Evolutionary conservation across 2,888 invertebrate genomes (phyloP).

Genomic region (Antheraea yamamai): DNA sequence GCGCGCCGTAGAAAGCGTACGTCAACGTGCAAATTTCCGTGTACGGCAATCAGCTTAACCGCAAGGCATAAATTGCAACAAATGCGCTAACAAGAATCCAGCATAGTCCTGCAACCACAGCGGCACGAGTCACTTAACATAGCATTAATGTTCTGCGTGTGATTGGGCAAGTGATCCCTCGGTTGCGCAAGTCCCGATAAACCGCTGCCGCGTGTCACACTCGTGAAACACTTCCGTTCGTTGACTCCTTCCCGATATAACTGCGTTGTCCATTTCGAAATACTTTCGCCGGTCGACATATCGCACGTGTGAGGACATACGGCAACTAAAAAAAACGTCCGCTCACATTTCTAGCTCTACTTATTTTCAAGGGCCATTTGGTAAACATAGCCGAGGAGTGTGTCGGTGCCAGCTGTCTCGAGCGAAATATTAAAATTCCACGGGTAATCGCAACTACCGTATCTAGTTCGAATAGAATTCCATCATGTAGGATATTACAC

Average conservation of each 20-base stretch:
- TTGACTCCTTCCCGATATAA: conserved; percentile 81
- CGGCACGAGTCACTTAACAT: conserved; percentile 49
- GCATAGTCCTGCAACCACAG: conserved; percentile 52
- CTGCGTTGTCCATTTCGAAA: conserved; percentile 71
- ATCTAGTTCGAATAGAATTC: conserved; percentile 39
- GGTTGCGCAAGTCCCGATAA: conserved; percentile 75
- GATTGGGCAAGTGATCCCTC: conserved; percentile 69
- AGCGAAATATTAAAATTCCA: conserved; percentile 43
- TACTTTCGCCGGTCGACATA: conserved; percentile 58
- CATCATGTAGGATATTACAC: conserved; percentile 62
- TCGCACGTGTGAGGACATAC: conserved; percentile 52
- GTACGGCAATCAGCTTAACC: conserved; percentile 45
- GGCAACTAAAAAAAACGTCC: conserved; percentile 30
- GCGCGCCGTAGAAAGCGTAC: conserved; percentile 70
- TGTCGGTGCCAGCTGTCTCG: neutral
- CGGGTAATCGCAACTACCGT: conserved; percentile 38
- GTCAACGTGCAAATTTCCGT: conserved; percentile 47
- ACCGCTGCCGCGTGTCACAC: conserved; percentile 74
- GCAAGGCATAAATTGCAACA: conserved; percentile 53
- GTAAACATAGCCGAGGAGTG: conserved; percentile 32
- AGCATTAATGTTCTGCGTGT: conserved; percentile 48
- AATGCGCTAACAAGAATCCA: conserved; percentile 62
- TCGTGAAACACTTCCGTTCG: conserved; percentile 81
- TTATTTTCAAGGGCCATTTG: conserved; percentile 42
- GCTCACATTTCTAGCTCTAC: conserved; percentile 36